Evolutionary conservation across 2,113 vertebrate genomes (phyloP), one percentile per base, ranked within the genome.

Genomic region (Speoplatyrhinus poulsoni): DNA sequence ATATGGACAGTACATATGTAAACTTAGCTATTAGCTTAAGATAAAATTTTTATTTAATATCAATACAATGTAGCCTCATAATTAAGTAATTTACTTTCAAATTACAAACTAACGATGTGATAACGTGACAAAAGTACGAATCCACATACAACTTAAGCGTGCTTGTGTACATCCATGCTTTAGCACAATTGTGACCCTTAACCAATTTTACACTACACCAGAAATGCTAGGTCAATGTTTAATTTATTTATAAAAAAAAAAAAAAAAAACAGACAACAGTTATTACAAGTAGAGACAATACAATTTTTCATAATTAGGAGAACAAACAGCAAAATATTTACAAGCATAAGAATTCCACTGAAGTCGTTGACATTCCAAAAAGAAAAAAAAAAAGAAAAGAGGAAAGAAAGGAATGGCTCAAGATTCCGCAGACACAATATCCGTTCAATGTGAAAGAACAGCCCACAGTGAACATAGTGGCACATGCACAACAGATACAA

Each of bases 291-390:
- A 87, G 75, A 15, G 13, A 56, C 26, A 48, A 77, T 69, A 84
- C 63, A 85, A 81, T 16, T 5, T 50, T 66, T 76, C 83, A 89
- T 82, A 87, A 87, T 90, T 84, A 33, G 26, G 76, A 60, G 26
- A 26, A 26, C 26, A 26, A 60, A 87, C 63, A 75, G 47, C 61
- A 36, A 88, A 88, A 92, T 92, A 93, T 93, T 88, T 90, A 93
- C 90, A 93, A 68, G 36, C 46, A 70, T 26, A 10, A 56, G 17
- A 15, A 62, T 33, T 72, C 60, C 75, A 75, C 13, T 60, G 1
- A 12, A 16, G 49, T 65, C 16, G 62, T 0, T 17, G 33, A 12
- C 19, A 26, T 26, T 26, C 19, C 19, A 26, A 26, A 26, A 26
- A 26, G 2, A 26, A 26, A 2, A 13, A 54, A 62, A 47, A 4